Evolutionary conservation across 2,888 invertebrate genomes (phyloP).

Genomic region (Heliconius hortense): DNA sequence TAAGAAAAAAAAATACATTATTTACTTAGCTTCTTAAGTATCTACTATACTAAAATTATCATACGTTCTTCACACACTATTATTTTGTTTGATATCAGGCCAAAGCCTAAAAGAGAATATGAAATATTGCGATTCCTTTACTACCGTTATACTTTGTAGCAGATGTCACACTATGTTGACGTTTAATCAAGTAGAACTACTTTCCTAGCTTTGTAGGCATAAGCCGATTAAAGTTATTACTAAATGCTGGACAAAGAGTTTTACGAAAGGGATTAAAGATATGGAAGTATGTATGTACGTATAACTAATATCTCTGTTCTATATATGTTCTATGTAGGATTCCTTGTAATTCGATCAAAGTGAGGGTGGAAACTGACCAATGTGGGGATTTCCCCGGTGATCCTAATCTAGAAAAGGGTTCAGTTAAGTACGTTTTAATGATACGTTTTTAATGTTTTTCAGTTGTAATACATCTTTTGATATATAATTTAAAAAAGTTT

Average conservation of each 20-base stretch:
- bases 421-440: neutral
- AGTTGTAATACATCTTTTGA: neutral
- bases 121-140: conserved; percentile 21
- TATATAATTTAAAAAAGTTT: no score
- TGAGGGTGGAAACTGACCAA: neutral
- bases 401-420: conserved; percentile 14
- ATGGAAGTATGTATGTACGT: neutral
- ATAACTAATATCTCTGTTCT: neutral
- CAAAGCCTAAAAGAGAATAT: conserved; percentile 3
- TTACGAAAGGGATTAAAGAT: conserved; percentile 17
- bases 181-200: conserved; percentile 25
- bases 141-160: conserved; percentile 12
- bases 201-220: conserved; percentile 9
- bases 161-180: conserved; percentile 14
- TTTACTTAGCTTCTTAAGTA: neutral
- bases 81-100: neutral
- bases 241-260: conserved; percentile 8
- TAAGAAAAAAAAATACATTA: neutral
- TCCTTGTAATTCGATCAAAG: neutral
- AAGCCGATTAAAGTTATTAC: conserved; percentile 13
- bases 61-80: neutral
- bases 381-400: conserved; percentile 8
- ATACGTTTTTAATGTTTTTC: neutral
- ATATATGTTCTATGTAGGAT: neutral
- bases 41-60: neutral